phyloP scores from a whole-genome alignment of 2,888 invertebrate species.

The Tiphia femorata region DNA sequence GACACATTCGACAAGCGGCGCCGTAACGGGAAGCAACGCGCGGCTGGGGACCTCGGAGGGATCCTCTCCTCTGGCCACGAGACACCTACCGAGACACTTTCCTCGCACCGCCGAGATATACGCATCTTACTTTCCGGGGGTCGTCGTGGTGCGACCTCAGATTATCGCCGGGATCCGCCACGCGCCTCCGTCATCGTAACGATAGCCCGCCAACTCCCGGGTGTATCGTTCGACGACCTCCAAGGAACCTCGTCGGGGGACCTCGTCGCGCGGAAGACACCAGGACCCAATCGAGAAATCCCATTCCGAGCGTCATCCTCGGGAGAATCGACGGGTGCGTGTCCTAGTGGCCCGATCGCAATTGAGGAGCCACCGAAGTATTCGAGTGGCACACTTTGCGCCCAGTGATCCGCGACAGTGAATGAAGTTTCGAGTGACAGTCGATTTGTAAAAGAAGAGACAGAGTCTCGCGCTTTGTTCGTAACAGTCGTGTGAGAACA shows the following conservation, averaged over 20 bases:
- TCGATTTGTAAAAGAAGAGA: neutral
- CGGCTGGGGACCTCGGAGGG: constrained; percentile 65
- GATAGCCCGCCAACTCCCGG: constrained; percentile 9
- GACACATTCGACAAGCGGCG: constrained; percentile 70
- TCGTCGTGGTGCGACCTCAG: no score
- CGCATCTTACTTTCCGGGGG: constrained; percentile 27
- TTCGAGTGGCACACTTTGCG: no score
- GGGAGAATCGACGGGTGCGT: no score
- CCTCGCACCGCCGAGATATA: constrained; percentile 39
- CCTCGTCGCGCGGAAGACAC: constrained; percentile 17
- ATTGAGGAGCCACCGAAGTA: no score
- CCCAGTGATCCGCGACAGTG: neutral
- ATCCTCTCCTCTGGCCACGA: constrained; percentile 52
- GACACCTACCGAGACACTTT: constrained; percentile 42
- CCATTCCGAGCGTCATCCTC: no score
- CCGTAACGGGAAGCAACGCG: constrained; percentile 69
- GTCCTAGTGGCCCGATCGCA: no score
- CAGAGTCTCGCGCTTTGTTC: neutral
- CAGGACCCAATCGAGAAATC: neutral
- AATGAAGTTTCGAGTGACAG: neutral
- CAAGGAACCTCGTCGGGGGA: constrained; percentile 12
- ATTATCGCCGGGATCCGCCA: constrained; percentile 27
- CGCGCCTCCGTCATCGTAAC: constrained; percentile 16
- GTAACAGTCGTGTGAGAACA: neutral
- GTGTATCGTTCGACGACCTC: constrained; percentile 26